Evolutionary conservation across 2,113 vertebrate genomes (phyloP).

Genomic region (Equus przewalskii): DNA sequence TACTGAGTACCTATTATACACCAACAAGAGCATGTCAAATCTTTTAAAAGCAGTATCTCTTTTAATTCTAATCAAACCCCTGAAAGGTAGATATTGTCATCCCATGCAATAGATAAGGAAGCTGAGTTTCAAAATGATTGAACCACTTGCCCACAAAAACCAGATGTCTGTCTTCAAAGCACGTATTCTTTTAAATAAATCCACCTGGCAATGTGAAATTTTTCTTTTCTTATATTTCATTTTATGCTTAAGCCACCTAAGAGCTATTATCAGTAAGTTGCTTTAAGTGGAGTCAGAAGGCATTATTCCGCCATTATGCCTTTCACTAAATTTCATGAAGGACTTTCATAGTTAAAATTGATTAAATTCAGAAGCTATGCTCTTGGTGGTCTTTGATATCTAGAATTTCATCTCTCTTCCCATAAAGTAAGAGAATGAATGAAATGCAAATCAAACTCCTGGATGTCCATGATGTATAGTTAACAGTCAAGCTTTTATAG

Average conservation of each 20-base stretch:
- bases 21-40: neutral
- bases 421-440: slow-evolving; percentile 54
- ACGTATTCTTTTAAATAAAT: slow-evolving; percentile 38
- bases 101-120: neutral
- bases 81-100: neutral
- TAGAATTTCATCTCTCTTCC: slow-evolving; percentile 13
- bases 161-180: neutral
- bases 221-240: slow-evolving; percentile 52
- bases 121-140: neutral
- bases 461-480: neutral
- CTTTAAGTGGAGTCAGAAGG: neutral
- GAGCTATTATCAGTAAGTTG: slow-evolving; percentile 4
- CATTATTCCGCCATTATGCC: neutral
- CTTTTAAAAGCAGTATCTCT: neutral
- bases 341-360: slow-evolving; percentile 26
- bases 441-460: slow-evolving; percentile 59
- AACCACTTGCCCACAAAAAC: neutral
- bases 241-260: slow-evolving; percentile 36
- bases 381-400: slow-evolving; percentile 36
- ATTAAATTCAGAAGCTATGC: slow-evolving; percentile 61
- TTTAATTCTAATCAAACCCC: slow-evolving; percentile 15
- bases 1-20: neutral
- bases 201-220: neutral
- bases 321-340: slow-evolving; percentile 22
- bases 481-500: slow-evolving; percentile 44